Percentiles rank a stretch among this genome's conserved stretches.
phyloP scores from a whole-genome alignment of 2,888 invertebrate genomes.

The Hemaris fuciformis region DNA sequence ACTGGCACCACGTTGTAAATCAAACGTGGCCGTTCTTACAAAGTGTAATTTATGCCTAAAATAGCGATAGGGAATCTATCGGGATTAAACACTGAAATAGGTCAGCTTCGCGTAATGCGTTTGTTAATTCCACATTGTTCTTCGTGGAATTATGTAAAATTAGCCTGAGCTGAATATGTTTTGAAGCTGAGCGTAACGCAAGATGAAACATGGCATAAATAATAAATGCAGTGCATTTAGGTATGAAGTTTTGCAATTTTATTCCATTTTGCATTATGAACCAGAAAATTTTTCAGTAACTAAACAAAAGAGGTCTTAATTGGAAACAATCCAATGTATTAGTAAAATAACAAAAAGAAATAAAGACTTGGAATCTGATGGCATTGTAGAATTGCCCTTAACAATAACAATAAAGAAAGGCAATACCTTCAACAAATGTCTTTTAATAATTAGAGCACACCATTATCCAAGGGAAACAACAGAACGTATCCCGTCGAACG shows the following conservation, averaged over 20 bases:
- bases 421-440: not conserved
- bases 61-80: not conserved
- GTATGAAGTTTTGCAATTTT: too few species aligned
- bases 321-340: too few species aligned
- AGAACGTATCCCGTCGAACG: not conserved
- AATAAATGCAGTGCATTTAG: too few species aligned
- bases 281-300: too few species aligned
- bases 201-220: too few species aligned
- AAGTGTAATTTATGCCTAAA: slow-evolving; percentile 1
- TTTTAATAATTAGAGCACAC: not conserved
- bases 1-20: slow-evolving; percentile 24
- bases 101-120: not conserved
- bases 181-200: too few species aligned
- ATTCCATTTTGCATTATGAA: too few species aligned
- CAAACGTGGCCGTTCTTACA: not conserved
- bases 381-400: not conserved
- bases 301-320: too few species aligned
- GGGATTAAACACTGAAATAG: not conserved
- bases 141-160: not conserved
- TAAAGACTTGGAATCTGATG: too few species aligned
- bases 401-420: not conserved
- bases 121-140: not conserved
- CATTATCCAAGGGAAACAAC: not conserved
- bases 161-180: too few species aligned
- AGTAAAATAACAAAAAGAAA: too few species aligned